Evolutionary conservation across 2,888 invertebrate species (phyloP), one percentile per base, ranked within the genome.

Genomic region (Spisula solida): DNA sequence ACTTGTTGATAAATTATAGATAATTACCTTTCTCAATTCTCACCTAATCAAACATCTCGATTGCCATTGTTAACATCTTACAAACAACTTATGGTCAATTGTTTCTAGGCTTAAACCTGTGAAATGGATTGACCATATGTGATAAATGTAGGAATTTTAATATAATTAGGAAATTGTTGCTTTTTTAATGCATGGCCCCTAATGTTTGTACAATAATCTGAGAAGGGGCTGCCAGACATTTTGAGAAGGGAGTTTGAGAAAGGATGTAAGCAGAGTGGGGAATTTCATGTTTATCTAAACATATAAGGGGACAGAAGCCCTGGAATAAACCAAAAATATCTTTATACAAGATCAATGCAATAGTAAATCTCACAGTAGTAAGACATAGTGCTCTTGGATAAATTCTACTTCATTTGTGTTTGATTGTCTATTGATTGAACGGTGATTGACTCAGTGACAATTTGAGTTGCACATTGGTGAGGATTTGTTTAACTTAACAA

Each of bases 171-270:
- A 88, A 78, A 81, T 70, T 70, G 70, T 8, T 70, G 82, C 75
- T 70, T 82, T 66, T 84, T 41, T 75, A n/a, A 88, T 60, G 87
- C 70, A 55, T 66, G 34, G 8, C 70, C 34, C n/a, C 41, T 41
- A 41, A 47, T 89, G 89, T 91, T 89, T 89, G 81, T 75, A 70
- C 55, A 87, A 47, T 31, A 88, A 75, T 66, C 20, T 75, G 79
- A 88, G 80, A 60, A 87, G 48, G 83, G 80, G 18, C 51, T 91
- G 89, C 80, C 89, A 87, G 25, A 70, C 31, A 51, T 60, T 83
- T 81, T 82, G 91, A 91, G 91, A 25, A 70, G 29, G 29, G 70
- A 70, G 29, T 25, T 86, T 89, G 91, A 91, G 91, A 89, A 91
- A 78, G 31, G n/a, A 31, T 34, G 29, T 25, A 55, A 56, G 34